Conservation (phyloP, 2,797 vertebrate species). For the Smutsia gigantea region DNA sequence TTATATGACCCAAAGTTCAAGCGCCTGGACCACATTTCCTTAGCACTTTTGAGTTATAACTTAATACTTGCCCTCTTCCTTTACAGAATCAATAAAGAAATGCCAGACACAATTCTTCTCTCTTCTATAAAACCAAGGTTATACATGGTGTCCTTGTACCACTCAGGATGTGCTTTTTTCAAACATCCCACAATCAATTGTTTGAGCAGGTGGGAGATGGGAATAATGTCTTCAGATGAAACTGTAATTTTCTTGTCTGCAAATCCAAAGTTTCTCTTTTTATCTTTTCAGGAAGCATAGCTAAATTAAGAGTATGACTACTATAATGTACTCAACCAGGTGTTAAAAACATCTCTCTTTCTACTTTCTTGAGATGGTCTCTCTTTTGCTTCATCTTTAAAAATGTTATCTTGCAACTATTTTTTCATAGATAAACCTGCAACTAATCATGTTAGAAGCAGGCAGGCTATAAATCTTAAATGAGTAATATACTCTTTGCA, state of each 20-base stretch:
- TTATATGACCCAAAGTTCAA: neutral
- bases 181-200: neutral
- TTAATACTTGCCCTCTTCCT: slow-evolving; percentile 37
- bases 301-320: neutral
- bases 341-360: slow-evolving; percentile 16
- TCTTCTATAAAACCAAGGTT: slow-evolving; percentile 21
- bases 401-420: slow-evolving; percentile 19
- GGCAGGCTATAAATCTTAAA: slow-evolving; percentile 54
- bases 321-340: slow-evolving; percentile 16
- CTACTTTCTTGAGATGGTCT: slow-evolving; percentile 15
- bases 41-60: neutral
- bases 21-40: neutral
- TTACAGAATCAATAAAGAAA: slow-evolving; percentile 51
- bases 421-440: slow-evolving; percentile 47
- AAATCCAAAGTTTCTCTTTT: slow-evolving; percentile 15
- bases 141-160: neutral
- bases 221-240: neutral
- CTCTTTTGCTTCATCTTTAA: slow-evolving; percentile 42
- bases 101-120: slow-evolving; percentile 6
- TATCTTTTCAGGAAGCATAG: neutral
- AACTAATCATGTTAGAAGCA: slow-evolving; percentile 33
- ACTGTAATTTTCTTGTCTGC: neutral
- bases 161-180: neutral
- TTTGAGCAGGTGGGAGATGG: neutral
- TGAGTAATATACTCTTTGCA: slow-evolving; percentile 25